Evolutionary conservation across 2,113 vertebrate genomes (phyloP).

Genomic region (Apaloderma vittatum): DNA sequence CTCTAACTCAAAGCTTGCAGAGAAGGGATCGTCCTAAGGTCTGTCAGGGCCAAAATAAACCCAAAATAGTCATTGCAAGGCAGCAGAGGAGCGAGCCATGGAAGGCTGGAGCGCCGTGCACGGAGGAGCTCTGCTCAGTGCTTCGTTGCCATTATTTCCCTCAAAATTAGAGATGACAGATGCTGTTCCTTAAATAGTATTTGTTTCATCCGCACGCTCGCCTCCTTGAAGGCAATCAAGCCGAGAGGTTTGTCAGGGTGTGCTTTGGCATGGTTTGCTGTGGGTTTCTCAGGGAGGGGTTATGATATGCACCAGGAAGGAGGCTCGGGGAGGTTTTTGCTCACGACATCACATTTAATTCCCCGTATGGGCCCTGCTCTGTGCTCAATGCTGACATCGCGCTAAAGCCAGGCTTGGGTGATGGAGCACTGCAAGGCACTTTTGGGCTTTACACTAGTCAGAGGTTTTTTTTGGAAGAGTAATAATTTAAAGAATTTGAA

Average conservation of each 20-base stretch:
- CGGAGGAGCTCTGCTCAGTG: neutral
- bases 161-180: neutral
- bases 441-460: too few relatives aligned
- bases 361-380: fast-evolving
- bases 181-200: neutral
- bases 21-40: neutral
- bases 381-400: fast-evolving
- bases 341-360: fast-evolving
- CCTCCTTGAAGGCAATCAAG: neutral
- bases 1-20: neutral
- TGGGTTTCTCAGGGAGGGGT: neutral
- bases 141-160: fast-evolving
- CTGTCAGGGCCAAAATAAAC: neutral
- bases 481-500: neutral
- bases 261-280: neutral
- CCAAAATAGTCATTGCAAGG: fast-evolving
- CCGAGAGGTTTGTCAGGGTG: neutral
- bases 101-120: neutral
- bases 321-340: neutral
- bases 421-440: neutral
- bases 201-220: neutral
- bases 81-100: neutral
- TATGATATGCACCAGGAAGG: fast-evolving
- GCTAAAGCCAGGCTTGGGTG: fast-evolving
- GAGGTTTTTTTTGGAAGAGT: neutral